Conservation (phyloP, 2,113 vertebrate genomes). For the Aspiorhynchus laticeps region DNA sequence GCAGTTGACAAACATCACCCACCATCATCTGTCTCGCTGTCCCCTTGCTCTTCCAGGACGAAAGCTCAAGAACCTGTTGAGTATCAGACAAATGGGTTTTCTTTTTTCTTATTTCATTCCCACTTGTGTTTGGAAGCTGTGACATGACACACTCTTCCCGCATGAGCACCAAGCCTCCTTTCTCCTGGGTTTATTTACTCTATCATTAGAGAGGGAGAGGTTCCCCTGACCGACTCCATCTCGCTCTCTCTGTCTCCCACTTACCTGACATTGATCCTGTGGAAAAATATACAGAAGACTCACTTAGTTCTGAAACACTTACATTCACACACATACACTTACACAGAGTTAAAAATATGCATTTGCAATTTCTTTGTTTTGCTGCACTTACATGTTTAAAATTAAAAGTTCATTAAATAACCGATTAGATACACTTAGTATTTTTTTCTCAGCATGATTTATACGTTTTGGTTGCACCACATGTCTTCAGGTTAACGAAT, state of each 20-base stretch:
- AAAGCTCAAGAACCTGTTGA: slow-evolving; percentile 9
- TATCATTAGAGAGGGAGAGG: slow-evolving; percentile 75
- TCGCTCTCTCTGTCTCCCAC: slow-evolving; percentile 45
- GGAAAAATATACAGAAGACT: slow-evolving; percentile 72
- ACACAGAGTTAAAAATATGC: slow-evolving; percentile 28
- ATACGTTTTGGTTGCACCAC: not conserved
- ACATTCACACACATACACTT: slow-evolving; percentile 53
- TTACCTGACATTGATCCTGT: slow-evolving; percentile 68
- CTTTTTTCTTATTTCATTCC: not conserved
- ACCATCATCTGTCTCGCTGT: not conserved
- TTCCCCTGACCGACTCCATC: slow-evolving; percentile 50
- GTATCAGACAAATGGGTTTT: slow-evolving; percentile 4
- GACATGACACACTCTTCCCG: slow-evolving; percentile 37
- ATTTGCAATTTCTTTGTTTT: not conserved
- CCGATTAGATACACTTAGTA: not conserved
- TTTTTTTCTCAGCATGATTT: not conserved
- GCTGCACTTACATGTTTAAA: not conserved
- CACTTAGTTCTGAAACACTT: slow-evolving; percentile 51
- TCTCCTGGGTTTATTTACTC: slow-evolving; percentile 79
- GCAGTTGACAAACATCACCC: not conserved
- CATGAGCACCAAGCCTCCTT: slow-evolving; percentile 60
- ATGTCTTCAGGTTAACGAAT: not conserved
- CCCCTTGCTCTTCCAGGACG: not conserved
- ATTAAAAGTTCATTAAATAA: not conserved
- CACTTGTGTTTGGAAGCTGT: not conserved